Percentiles rank a stretch among this genome's conserved stretches.
These are phyloP conservation scores for Arbacia lixula DNA, from an alignment of 53 echinoderm and acorn worm genomes.

Conservation along the genomic window DNA sequence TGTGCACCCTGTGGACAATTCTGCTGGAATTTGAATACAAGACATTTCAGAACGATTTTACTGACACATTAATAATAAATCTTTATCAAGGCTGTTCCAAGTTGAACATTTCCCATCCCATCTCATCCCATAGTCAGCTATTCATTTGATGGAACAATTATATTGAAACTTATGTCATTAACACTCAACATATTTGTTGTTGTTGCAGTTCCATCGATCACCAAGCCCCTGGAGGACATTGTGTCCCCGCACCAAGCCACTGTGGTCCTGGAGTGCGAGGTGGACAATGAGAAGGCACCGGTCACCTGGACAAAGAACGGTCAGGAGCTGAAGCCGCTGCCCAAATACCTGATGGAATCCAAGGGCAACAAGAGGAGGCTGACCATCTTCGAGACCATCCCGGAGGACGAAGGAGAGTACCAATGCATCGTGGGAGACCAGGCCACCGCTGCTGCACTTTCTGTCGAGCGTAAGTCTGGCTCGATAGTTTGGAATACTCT, in stretches of 20 bases:
- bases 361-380: conserved; percentile 72
- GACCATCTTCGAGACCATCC: conserved; percentile 74
- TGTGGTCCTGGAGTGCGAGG: conserved; percentile 73
- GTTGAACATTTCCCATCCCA: background rate
- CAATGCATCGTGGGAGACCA: conserved; percentile 79
- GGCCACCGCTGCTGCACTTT: conserved; percentile 73
- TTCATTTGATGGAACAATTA: no score
- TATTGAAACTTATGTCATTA: no score
- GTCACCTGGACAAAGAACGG: conserved; percentile 85
- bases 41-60: background rate
- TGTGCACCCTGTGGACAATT: no score
- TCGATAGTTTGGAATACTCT: no score
- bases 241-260: conserved; percentile 3
- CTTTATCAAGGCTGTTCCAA: background rate
- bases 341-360: conserved; percentile 61
- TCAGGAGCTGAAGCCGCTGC: conserved; percentile 60
- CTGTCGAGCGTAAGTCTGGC: conserved; percentile 89
- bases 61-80: background rate
- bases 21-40: background rate
- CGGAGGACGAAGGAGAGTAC: conserved; percentile 87
- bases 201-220: conserved; percentile 25
- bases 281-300: conserved; percentile 76
- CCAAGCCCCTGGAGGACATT: conserved; percentile 31
- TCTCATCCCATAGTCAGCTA: background rate
- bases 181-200: background rate